Percentiles rank a stretch among this genome's conserved stretches.
These are phyloP conservation scores for Troglohyphantes excavatus DNA, from an alignment of 2,888 invertebrate species.

Conservation along the genomic window DNA sequence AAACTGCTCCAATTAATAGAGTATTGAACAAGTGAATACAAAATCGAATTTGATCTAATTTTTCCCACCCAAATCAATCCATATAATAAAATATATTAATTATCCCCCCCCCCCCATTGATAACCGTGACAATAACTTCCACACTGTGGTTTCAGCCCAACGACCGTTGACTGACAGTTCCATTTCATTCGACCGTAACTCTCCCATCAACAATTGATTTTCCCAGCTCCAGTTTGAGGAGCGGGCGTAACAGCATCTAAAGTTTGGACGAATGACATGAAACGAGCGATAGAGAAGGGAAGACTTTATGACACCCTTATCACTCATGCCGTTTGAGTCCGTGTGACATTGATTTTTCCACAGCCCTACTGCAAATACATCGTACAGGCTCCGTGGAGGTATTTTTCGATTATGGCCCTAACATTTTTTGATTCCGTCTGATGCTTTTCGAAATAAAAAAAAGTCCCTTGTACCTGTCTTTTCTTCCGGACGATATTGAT, in stretches of 20 bases:
- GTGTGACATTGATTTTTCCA: conserved; percentile 58
- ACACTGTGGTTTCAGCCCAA: no score
- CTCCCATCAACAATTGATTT: conserved; percentile 39
- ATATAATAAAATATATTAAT: no score
- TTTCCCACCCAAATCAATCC: no score
- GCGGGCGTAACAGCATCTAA: neutral
- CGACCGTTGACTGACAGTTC: conserved; percentile 12
- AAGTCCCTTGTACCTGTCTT: conserved; percentile 10
- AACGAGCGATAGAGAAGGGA: conserved; percentile 21
- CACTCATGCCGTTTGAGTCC: conserved; percentile 54
- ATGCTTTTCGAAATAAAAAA: conserved; percentile 7
- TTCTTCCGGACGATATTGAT: conserved; percentile 53
- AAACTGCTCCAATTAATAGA: no score
- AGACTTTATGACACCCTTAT: conserved; percentile 62
- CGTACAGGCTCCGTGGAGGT: conserved; percentile 30
- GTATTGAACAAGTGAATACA: no score
- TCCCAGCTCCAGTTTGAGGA: conserved; percentile 21
- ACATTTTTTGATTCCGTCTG: neutral
- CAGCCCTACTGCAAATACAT: conserved; percentile 63
- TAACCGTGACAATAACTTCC: no score
- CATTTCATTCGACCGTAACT: conserved; percentile 13
- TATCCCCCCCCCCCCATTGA: no score
- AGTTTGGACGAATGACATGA: conserved; percentile 47
- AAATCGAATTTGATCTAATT: no score
- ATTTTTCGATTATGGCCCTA: conserved; percentile 62